These are phyloP conservation scores for Ivindomyrus marchei DNA, from an alignment of 2,113 vertebrate genomes.

Conservation along the genomic window DNA sequence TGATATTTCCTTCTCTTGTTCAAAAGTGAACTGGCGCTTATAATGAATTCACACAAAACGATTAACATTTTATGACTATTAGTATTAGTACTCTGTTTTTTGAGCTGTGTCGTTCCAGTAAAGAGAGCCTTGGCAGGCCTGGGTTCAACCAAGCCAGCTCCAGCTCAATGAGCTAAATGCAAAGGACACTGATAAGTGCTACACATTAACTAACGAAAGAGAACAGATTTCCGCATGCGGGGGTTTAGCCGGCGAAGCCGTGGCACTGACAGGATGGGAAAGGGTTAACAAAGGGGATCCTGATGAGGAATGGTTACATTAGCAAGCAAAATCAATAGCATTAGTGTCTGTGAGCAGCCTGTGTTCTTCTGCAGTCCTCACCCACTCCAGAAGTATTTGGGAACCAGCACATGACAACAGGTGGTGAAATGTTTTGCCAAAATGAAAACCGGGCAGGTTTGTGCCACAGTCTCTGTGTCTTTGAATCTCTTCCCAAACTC, in stretches of 20 bases:
- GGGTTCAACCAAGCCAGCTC: background rate
- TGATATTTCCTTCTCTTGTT: background rate
- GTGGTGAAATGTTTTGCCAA: background rate
- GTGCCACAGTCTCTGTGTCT: background rate
- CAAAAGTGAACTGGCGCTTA: background rate
- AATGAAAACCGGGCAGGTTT: background rate
- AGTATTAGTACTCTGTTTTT: background rate
- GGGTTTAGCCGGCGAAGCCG: background rate
- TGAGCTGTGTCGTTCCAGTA: background rate
- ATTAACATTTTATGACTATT: background rate
- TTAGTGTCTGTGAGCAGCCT: constrained; percentile 5
- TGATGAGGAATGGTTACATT: constrained; percentile 5
- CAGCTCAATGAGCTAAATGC: background rate
- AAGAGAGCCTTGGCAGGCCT: background rate
- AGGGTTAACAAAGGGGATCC: background rate
- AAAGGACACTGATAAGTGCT: background rate
- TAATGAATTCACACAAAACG: background rate
- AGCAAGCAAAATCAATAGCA: constrained; percentile 7
- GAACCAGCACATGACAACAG: constrained; percentile 5
- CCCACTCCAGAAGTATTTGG: background rate
- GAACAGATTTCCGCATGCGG: background rate
- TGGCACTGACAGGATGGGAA: background rate
- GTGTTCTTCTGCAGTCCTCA: background rate
- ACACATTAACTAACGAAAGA: background rate
- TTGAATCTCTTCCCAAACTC: background rate